phyloP scores from a whole-genome alignment of 2,797 vertebrate species.

The Darevskia nairensis region DNA sequence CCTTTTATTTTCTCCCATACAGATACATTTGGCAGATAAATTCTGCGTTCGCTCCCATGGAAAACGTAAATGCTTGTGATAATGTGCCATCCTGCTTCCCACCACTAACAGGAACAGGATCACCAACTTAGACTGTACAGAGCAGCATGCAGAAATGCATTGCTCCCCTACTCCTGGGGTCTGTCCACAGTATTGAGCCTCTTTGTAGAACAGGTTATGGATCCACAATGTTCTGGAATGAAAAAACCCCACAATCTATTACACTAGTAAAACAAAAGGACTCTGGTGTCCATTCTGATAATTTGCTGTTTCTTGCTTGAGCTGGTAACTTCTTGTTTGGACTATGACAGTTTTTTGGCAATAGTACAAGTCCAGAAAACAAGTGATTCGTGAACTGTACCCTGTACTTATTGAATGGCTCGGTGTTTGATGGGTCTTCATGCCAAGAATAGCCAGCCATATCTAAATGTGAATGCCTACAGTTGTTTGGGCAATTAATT shows the following conservation, averaged over 20 bases:
- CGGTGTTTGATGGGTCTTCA: neutral
- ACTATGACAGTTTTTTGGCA: slow-evolving; percentile 31
- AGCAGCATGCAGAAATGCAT: neutral
- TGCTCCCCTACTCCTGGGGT: neutral
- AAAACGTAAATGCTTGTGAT: neutral
- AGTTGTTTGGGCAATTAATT: neutral
- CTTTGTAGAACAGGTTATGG: neutral
- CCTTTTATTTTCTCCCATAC: neutral
- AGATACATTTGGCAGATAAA: neutral
- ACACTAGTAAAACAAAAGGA: neutral
- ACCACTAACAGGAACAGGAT: neutral
- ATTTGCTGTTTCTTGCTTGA: neutral
- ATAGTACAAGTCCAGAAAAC: slow-evolving; percentile 7
- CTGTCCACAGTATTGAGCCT: neutral
- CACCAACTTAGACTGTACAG: no score
- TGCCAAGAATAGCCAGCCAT: neutral
- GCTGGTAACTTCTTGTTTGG: neutral
- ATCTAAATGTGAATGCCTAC: neutral
- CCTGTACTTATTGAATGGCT: neutral
- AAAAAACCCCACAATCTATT: neutral
- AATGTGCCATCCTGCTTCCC: neutral
- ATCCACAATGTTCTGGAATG: neutral
- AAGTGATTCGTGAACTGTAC: neutral
- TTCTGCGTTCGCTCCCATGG: neutral
- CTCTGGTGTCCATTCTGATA: neutral